Evolutionary conservation across 2,113 vertebrate genomes (phyloP), one percentile per base, ranked within the genome.

Genomic region (Megalops atlanticus): DNA sequence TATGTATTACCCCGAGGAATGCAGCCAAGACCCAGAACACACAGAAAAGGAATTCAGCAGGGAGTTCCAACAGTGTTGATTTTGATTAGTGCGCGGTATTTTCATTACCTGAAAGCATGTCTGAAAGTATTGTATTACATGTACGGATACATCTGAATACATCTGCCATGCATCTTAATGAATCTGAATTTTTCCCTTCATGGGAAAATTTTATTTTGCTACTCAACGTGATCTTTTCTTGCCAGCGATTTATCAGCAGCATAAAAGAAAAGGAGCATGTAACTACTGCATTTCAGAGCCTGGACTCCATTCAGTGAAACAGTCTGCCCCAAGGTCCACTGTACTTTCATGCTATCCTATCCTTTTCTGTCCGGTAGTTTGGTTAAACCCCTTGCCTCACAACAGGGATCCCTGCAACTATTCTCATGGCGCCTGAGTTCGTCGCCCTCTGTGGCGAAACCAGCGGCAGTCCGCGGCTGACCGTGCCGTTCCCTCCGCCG

Each of bases 401-500:
- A n/a, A n/a, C 52, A n/a, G 4, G 24, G 31, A n/a, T 6, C 24
- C n/a, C 58, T 45, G n/a, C n/a, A 31, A 64, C 11, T n/a, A 31
- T 31, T 31, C 58, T 15, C 6, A 21, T 58, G 14, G 18, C 21
- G n/a, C 27, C 24, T 8, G 31, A 54, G 4, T 54, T 24, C 49
- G 24, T 24, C 58, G 0, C 7, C n/a, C n/a, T n/a, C n/a, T n/a
- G n/a, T n/a, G n/a, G n/a, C n/a, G n/a, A n/a, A n/a, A n/a, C n/a
- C n/a, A n/a, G n/a, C n/a, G n/a, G n/a, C n/a, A n/a, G n/a, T n/a
- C n/a, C n/a, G 78, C 39, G 70, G 39, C n/a, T 41, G 5, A 27
- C 58, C 2, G 64, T 16, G 47, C 41, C 85, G 90, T 89, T 84
- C 80, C 80, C 81, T 82, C 82, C 54, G 54, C 90, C 84, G 88